phyloP scores from a whole-genome alignment of 1,140 invertebrate genomes.

The Lutraria rhynchaena region DNA sequence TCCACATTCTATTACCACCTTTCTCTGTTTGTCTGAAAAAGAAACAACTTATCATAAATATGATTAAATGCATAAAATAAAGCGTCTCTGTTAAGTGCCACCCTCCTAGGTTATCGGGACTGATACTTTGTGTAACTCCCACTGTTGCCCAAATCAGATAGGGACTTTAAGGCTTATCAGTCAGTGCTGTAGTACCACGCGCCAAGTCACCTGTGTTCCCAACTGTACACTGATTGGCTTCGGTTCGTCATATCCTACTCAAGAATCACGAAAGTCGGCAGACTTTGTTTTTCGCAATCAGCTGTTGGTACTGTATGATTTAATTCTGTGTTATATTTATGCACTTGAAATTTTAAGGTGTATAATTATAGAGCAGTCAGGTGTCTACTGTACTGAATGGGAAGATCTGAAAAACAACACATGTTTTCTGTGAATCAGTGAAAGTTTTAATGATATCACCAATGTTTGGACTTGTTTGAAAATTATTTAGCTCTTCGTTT shows the following conservation, averaged over 20 bases:
- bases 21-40: slow-evolving; percentile 11
- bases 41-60: slow-evolving; percentile 38
- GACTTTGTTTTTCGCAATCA: too few relatives aligned
- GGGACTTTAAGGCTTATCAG: slow-evolving; percentile 29
- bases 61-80: slow-evolving; percentile 49
- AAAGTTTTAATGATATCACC: too few relatives aligned
- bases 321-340: slow-evolving; percentile 23
- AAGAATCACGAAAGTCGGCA: slow-evolving; percentile 21
- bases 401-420: too few relatives aligned
- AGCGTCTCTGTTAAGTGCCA: slow-evolving; percentile 50
- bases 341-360: slow-evolving; percentile 1
- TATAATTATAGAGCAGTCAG: background rate
- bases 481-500: too few relatives aligned
- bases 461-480: too few relatives aligned
- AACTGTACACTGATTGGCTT: background rate
- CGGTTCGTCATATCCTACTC: slow-evolving; percentile 30
- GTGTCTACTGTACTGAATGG: too few relatives aligned
- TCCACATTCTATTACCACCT: slow-evolving; percentile 15
- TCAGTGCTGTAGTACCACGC: slow-evolving; percentile 22
- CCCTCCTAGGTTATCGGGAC: slow-evolving; percentile 48
- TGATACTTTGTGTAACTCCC: slow-evolving; percentile 54
- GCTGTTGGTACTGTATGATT: too few relatives aligned
- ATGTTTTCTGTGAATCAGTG: too few relatives aligned
- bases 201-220: slow-evolving; percentile 23
- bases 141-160: slow-evolving; percentile 42